Evolutionary conservation across 1,140 invertebrate species (phyloP), one percentile per base, ranked within the genome.

Genomic region (Trinorchestia longiramus): DNA sequence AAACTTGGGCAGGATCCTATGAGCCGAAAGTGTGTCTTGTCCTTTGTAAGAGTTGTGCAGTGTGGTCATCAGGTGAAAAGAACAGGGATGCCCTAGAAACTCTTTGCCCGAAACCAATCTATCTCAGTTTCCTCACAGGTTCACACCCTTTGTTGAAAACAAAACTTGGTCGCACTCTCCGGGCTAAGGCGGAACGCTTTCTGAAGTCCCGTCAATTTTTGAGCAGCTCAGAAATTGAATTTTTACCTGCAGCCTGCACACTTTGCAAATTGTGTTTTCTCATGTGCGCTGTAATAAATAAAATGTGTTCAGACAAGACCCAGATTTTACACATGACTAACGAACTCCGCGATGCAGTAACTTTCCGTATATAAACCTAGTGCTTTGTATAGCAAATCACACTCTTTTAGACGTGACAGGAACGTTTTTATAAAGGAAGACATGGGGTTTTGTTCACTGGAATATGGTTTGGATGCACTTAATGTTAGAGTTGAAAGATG

Each of bases 61-160:
- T 90, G 41, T 28, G 88, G 88, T 90, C 88, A 42, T 90, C 88
- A 17, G 28, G 41, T 28, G 43, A 43, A 90, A 90, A 43, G 43
- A 90, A 43, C 88, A 42, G 88, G 4, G 88, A 90, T 90, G 88
- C 15, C 41, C 41, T 41, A 41, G 88, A 43, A 90, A 90, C 41
- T 77, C 88, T 90, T 90, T 36, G 41, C 43, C 43, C 88, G 28
- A 90, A 43, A 42, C 88, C 88, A 90, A 90, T 90, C 88, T 90
- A 90, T 90, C 43, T 41, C 43, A 90, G 88, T 90, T 90, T 90
- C 88, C n/a, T 90, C 88, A 90, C n/a, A 42, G 88, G n/a, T 90
- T 43, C 41, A 19, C 88, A 43, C 43, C 43, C 43, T 90, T 43
- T 90, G 88, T 42, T 19, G 88, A 90, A 90, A 90, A 43, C n/a